Evolutionary conservation across 2,888 invertebrate species (phyloP), one percentile per base, ranked within the genome.

Genomic region (Neuroscelio doddi): DNA sequence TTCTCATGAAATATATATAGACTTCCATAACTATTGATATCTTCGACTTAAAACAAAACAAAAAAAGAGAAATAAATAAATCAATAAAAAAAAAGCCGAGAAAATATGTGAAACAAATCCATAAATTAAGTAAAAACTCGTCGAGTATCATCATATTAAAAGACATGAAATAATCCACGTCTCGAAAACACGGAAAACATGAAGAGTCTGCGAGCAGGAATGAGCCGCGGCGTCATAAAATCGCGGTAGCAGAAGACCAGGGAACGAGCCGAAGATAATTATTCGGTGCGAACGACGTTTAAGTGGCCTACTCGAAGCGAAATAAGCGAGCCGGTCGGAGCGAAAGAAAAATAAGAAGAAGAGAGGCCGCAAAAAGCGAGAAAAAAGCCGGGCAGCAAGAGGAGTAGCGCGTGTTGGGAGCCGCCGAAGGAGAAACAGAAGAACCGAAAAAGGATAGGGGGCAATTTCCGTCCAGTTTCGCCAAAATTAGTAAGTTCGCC

Each of bases 401-500:
- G n/a, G n/a, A n/a, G n/a, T n/a, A n/a, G 44, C 41, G 14, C 14
- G 3, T 14, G 34, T 14, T 26, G 53, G 21, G 32, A 39, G 16
- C 17, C 51, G 51, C 15, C 21, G 42, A 30, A 30, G 26, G 29
- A 21, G 38, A 8, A 32, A 15, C 17, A 8, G 15, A 29, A 14
- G 39, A 9, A 27, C 46, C 51, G 34, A 34, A 47, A 52, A 53
- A 52, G 56, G 51, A 39, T 16, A 32, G 39, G 38, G 39, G 32
- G 56, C 47, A 64, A 58, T 64, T 64, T 58, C 53, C 46, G 55
- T 38, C 38, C 30, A 49, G 26, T 42, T 47, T 63, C 45, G 53
- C 53, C 52, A 55, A 64, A 64, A 64, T 64, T 58, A 64, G 64
- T 64, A 50, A 55, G 39, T 50, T 34, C 27, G 34, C 1, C 5